Evolutionary conservation across 2,113 vertebrate species (phyloP).

Genomic region (Xiphias gladius): DNA sequence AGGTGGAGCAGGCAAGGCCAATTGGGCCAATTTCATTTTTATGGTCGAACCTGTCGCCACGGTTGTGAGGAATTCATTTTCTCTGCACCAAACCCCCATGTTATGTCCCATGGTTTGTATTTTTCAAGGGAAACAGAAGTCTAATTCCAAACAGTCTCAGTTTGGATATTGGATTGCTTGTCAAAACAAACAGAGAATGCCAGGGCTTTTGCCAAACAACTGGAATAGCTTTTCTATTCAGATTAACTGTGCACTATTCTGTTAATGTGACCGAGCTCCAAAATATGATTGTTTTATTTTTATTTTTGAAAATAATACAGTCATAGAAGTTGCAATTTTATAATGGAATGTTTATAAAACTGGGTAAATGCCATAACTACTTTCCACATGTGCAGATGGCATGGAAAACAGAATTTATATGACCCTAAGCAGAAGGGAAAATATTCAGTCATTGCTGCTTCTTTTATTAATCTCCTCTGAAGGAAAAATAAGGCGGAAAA

Average conservation of each 20-base stretch:
- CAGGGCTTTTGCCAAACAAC: constrained; percentile 71
- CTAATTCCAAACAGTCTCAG: constrained; percentile 89
- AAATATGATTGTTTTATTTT: not conserved
- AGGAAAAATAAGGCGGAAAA: not conserved
- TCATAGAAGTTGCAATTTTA: not conserved
- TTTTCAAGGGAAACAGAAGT: constrained; percentile 90
- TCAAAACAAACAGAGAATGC: constrained; percentile 86
- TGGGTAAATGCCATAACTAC: not conserved
- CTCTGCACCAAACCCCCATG: constrained; percentile 29
- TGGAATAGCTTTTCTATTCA: constrained; percentile 64
- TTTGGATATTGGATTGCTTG: constrained; percentile 88
- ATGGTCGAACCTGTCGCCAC: constrained; percentile 90
- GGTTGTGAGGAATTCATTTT: constrained; percentile 83
- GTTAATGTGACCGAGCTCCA: not conserved
- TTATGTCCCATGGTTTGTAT: constrained; percentile 43
- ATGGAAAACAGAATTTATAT: constrained; percentile 1
- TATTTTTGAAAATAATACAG: not conserved
- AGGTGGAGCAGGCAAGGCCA: constrained; percentile 94
- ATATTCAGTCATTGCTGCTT: constrained; percentile 15
- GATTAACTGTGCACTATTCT: constrained; percentile 25
- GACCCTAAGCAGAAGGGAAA: constrained; percentile 5
- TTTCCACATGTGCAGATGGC: constrained; percentile 5
- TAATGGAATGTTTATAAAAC: not conserved
- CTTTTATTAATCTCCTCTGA: constrained; percentile 7
- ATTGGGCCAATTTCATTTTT: constrained; percentile 93